Evolutionary conservation across 2,113 vertebrate species (phyloP).

Genomic region (Smithornis capensis): DNA sequence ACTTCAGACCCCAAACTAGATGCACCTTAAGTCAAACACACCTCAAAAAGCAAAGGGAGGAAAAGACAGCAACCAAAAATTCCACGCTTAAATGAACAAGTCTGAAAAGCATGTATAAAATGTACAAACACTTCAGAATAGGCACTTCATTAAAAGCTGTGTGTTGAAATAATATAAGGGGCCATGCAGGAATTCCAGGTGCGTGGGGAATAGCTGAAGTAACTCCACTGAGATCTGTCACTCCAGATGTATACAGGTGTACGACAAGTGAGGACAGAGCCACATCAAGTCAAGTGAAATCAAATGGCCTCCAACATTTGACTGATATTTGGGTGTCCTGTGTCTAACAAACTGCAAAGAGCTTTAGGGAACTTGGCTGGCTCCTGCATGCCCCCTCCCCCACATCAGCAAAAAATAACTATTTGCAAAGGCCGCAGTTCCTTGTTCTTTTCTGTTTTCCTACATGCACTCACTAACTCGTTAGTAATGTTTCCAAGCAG

Average conservation of each 20-base stretch:
- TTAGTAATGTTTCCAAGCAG: neutral
- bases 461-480: neutral
- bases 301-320: neutral
- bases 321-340: neutral
- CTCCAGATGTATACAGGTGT: neutral
- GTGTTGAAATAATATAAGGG: neutral
- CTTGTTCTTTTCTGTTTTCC: neutral
- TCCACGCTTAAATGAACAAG: neutral
- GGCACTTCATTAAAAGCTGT: neutral
- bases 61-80: neutral
- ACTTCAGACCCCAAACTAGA: neutral
- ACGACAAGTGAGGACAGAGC: neutral
- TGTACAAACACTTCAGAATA: neutral
- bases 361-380: constrained; percentile 12
- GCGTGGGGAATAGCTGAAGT: neutral
- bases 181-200: neutral
- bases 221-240: neutral
- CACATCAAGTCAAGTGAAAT: neutral
- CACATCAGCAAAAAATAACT: neutral
- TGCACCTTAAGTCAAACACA: neutral
- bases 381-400: neutral
- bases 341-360: neutral
- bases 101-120: neutral
- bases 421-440: neutral
- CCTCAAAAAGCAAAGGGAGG: neutral